Conservation (phyloP, 2,797 vertebrate species). For the Oreonectes daqikongensis region DNA sequence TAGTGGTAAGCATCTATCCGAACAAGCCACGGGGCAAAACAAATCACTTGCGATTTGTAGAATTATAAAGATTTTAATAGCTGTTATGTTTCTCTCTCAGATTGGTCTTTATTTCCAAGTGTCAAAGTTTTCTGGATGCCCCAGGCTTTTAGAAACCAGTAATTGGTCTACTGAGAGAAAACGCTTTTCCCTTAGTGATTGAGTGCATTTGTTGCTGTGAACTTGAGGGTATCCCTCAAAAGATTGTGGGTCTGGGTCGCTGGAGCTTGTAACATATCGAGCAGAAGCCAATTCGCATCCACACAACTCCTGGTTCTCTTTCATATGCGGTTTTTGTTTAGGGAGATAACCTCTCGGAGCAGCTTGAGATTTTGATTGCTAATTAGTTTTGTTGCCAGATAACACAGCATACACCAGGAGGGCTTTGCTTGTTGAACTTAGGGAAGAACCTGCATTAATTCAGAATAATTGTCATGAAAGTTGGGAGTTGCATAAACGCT, state of each 20-base stretch:
- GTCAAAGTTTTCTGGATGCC: conserved; percentile 83
- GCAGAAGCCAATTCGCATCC: conserved; percentile 73
- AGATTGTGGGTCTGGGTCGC: conserved; percentile 79
- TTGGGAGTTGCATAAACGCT: conserved; percentile 46
- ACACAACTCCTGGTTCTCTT: conserved; percentile 70
- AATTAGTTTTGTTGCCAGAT: conserved; percentile 74
- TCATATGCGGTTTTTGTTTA: conserved; percentile 69
- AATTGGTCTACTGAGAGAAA: conserved; percentile 85
- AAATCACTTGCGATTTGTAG: conserved; percentile 85
- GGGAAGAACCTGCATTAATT: conserved; percentile 67
- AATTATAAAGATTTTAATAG: conserved; percentile 89
- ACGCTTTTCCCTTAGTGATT: conserved; percentile 78
- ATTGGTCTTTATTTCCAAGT: conserved; percentile 85
- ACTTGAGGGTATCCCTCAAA: conserved; percentile 82
- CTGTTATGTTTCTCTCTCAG: conserved; percentile 79
- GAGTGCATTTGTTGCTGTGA: conserved; percentile 83
- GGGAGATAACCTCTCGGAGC: conserved; percentile 71
- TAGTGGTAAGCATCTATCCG: conserved; percentile 79
- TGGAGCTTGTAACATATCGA: conserved; percentile 77
- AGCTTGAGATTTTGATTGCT: conserved; percentile 70
- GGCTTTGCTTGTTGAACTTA: conserved; percentile 67
- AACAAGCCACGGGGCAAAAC: conserved; percentile 84
- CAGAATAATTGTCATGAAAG: conserved; percentile 65
- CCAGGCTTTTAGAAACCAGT: conserved; percentile 80
- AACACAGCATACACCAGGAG: conserved; percentile 64